Evolutionary conservation across 2,797 vertebrate species (phyloP), one percentile per base, ranked within the genome.

Genomic region (Thamnophis elegans): DNA sequence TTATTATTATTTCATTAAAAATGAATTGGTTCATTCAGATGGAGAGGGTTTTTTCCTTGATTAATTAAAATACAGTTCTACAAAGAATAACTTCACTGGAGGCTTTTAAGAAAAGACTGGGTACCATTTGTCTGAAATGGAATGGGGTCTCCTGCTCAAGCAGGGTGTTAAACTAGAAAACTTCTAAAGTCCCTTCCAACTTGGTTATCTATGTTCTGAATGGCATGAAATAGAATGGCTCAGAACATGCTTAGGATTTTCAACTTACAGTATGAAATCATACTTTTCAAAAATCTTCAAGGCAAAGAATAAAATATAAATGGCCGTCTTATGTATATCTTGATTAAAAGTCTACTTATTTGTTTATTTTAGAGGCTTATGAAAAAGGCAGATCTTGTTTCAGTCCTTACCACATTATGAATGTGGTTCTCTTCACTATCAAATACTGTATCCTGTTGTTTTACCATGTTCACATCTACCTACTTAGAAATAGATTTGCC

Each of bases 281-380:
- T 36, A 36, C 88, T 51, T 89, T n/a, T 25, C 25, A 42, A 54
- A 85, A 65, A 36, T 65, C 9, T 68, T 53, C 18, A 36, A 20
- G 59, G 54, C 20, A 90, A 90, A 93, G 51, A 87, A 78, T 88
- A 90, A 88, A 78, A 53, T 87, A 73, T 92, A 87, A 87, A 73
- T 56, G 42, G 32, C 53, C 26, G 1, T 82, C 53, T 87, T 87
- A 26, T 87, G 18, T 87, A 32, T 92, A 93, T 78, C 32, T 93
- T 59, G 89, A 90, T 90, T 87, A 78, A 90, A 78, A 93, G 22
- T 16, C 53, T 78, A 65, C 51, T 90, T 92, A 90, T 87, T 93
- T 14, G 4, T 56, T 90, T n/a, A 42, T 85, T 51, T 51, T 59
- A 42, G n/a, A 56, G 54, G 10, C 25, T 36, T 78, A 42, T 42